Conservation (phyloP, 2,113 vertebrate species). For the Hippopotamus amphibius region DNA sequence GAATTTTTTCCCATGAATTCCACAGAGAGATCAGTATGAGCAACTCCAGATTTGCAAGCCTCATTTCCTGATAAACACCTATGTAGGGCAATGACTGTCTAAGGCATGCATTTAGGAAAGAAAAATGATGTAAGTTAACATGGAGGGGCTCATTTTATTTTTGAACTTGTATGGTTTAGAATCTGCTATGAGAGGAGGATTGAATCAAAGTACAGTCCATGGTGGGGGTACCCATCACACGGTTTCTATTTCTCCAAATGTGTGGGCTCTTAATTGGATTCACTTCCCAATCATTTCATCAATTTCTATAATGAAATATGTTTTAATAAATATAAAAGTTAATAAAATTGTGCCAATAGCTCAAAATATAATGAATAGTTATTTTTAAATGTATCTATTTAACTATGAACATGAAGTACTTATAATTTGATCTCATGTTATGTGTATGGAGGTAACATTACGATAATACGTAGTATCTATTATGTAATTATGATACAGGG, state of each 20-base stretch:
- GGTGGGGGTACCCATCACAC: fast-evolving
- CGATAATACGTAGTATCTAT: background rate
- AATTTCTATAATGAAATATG: background rate
- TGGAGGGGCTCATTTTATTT: background rate
- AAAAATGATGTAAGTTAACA: background rate
- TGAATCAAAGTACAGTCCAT: background rate
- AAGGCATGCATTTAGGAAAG: background rate
- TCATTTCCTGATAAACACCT: background rate
- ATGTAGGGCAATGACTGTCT: too few relatives aligned
- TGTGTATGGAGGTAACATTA: background rate
- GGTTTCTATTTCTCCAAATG: background rate
- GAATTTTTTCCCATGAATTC: background rate
- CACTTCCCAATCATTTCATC: background rate
- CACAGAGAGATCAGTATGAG: background rate
- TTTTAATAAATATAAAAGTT: background rate
- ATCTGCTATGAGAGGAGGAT: background rate
- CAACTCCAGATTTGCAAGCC: background rate
- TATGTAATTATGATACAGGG: background rate
- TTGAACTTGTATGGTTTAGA: background rate
- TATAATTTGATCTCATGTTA: background rate
- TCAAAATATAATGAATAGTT: background rate
- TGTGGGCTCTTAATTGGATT: background rate
- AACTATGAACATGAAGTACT: background rate
- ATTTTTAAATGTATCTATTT: background rate
- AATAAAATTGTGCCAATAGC: background rate